Conservation (phyloP, 1,140 invertebrate species). For the Drosophila navojoa region DNA sequence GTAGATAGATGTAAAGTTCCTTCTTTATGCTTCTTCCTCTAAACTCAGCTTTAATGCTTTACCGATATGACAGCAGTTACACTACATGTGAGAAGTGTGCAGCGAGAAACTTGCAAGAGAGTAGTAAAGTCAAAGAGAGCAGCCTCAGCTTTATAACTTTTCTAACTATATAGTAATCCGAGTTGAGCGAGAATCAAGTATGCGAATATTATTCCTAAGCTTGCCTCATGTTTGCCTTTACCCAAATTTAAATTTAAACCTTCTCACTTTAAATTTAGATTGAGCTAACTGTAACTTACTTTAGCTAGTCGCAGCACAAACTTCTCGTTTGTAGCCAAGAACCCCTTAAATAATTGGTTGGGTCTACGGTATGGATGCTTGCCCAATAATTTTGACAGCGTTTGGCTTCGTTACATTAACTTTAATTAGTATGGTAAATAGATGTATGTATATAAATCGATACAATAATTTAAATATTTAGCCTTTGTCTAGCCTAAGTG, state of each 20-base stretch:
- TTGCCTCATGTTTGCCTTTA: not conserved
- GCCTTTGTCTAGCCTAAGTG: conserved; percentile 74
- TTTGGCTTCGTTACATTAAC: conserved; percentile 66
- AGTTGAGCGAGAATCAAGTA: too few relatives aligned
- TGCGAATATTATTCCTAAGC: not conserved
- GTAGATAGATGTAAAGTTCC: too few relatives aligned
- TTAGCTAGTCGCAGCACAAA: not conserved
- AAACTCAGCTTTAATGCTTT: not conserved
- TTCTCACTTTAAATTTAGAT: not conserved
- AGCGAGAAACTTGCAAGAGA: too few relatives aligned
- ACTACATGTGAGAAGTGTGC: too few relatives aligned
- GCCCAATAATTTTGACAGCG: conserved; percentile 8
- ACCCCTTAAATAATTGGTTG: not conserved
- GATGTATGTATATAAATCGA: conserved; percentile 73
- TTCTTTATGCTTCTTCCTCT: not conserved
- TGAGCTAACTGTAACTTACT: not conserved
- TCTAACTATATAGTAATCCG: too few relatives aligned
- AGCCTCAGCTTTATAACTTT: too few relatives aligned
- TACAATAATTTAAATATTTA: conserved; percentile 77
- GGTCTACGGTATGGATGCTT: not conserved
- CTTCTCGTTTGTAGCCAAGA: not conserved
- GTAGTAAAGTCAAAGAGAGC: not conserved
- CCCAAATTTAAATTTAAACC: not conserved
- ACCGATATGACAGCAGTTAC: too few relatives aligned
- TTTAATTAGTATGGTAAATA: conserved; percentile 70